These are phyloP conservation scores for Oscheius sp. DNA, from an alignment of 2,888 invertebrate species.

Conservation along the genomic window DNA sequence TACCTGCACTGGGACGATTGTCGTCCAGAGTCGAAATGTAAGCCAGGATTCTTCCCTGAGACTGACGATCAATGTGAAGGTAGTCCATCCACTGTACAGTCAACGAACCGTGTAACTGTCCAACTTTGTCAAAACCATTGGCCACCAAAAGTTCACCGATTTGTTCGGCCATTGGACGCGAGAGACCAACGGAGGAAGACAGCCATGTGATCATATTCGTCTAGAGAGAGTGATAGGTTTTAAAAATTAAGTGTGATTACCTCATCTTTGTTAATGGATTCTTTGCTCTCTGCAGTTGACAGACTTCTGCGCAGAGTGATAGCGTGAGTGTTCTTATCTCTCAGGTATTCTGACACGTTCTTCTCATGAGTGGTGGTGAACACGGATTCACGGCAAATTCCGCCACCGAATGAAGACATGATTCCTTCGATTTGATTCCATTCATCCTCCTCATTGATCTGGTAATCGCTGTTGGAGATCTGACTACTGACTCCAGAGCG, in stretches of 20 bases:
- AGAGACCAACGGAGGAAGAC: slow-evolving; percentile 20
- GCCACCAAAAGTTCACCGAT: slow-evolving; percentile 43
- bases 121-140: slow-evolving; percentile 44
- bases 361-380: slow-evolving; percentile 58
- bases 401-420: slow-evolving; percentile 60
- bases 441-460: slow-evolving; percentile 35
- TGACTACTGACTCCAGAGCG: slow-evolving; percentile 25
- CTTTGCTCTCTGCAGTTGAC: slow-evolving; percentile 7
- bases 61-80: slow-evolving; percentile 22
- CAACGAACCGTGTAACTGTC: slow-evolving; percentile 38
- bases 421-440: slow-evolving; percentile 64
- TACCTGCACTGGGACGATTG: slow-evolving; percentile 35
- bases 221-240: neutral
- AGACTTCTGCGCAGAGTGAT: slow-evolving; percentile 11
- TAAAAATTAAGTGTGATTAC: neutral
- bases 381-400: slow-evolving; percentile 66
- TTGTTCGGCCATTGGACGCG: slow-evolving; percentile 36
- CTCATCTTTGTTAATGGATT: slow-evolving; percentile 13
- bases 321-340: slow-evolving; percentile 61
- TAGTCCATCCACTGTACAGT: slow-evolving; percentile 26
- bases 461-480: slow-evolving; percentile 27
- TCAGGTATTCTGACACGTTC: slow-evolving; percentile 59
- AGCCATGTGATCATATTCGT: slow-evolving; percentile 19
- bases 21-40: slow-evolving; percentile 43
- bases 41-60: slow-evolving; percentile 34